Conservation (phyloP, 2,888 invertebrate genomes). For the Platerodrilus igneus region DNA sequence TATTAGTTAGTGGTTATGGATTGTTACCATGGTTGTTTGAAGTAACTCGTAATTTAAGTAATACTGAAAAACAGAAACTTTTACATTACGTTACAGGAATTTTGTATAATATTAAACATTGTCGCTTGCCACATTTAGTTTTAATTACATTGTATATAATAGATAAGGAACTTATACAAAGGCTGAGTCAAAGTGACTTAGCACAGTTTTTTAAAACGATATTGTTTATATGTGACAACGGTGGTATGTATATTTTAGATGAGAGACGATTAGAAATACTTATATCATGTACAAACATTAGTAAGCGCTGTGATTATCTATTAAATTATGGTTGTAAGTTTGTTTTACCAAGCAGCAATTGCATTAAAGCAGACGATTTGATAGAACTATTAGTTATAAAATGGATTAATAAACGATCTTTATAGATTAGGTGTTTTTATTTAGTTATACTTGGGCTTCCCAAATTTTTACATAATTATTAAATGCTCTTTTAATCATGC, state of each 20-base stretch:
- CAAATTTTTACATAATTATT: too few species aligned
- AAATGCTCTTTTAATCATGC: too few species aligned
- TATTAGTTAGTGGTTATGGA: constrained; percentile 64
- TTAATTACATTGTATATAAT: constrained; percentile 20
- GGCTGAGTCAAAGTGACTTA: constrained; percentile 5
- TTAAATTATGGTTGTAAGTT: constrained; percentile 39
- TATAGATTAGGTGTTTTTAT: too few species aligned
- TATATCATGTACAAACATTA: constrained; percentile 32
- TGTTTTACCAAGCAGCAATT: constrained; percentile 19
- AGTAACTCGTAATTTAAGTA: constrained; percentile 33
- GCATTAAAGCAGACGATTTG: constrained; percentile 1
- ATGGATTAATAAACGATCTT: constrained; percentile 11
- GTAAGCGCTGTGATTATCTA: constrained; percentile 42
- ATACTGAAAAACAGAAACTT: constrained; percentile 7
- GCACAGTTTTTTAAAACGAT: constrained; percentile 28
- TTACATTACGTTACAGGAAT: constrained; percentile 5
- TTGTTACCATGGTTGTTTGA: constrained; percentile 65
- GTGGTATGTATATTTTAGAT: constrained; percentile 18
- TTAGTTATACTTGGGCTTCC: too few species aligned
- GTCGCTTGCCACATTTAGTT: constrained; percentile 12
- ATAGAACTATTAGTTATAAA: constrained; percentile 4
- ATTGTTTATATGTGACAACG: constrained; percentile 10
- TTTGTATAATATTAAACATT: not conserved
- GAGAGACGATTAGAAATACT: constrained; percentile 29
- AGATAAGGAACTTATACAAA: constrained; percentile 12